Conservation (phyloP, 1,140 invertebrate species). For the Aphelenchoides avenae region DNA sequence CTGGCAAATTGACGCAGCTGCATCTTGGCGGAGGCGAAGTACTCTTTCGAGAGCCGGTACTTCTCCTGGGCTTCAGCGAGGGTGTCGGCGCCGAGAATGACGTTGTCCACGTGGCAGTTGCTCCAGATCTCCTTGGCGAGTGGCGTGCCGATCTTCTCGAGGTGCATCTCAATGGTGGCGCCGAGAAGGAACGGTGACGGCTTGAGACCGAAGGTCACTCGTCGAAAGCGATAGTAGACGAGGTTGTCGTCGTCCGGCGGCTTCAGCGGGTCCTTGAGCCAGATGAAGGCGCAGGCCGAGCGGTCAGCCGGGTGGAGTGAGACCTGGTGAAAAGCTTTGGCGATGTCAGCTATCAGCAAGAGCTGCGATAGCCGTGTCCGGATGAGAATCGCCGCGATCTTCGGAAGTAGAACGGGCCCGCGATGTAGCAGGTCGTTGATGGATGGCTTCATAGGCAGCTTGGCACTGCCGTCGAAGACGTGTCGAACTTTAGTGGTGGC, state of each 20-base stretch:
- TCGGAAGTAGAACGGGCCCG: too few relatives aligned
- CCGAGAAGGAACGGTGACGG: conserved; percentile 9
- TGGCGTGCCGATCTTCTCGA: not conserved
- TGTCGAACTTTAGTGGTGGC: too few relatives aligned
- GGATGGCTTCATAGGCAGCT: too few relatives aligned
- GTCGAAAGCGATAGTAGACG: conserved; percentile 3
- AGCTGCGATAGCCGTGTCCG: too few relatives aligned
- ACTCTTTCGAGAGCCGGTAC: not conserved
- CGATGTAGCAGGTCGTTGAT: too few relatives aligned
- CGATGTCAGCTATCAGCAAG: too few relatives aligned
- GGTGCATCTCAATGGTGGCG: conserved; percentile 4
- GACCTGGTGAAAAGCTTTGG: conserved; percentile 13
- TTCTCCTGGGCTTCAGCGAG: conserved; percentile 4
- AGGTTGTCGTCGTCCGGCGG: conserved; percentile 2
- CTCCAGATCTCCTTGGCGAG: conserved; percentile 7
- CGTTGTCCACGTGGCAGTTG: conserved; percentile 11
- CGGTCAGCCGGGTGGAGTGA: conserved; percentile 1
- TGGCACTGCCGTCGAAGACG: too few relatives aligned
- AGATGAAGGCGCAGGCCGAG: conserved; percentile 13
- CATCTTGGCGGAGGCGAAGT: conserved; percentile 11
- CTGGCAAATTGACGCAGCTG: conserved; percentile 19
- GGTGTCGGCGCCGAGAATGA: not conserved
- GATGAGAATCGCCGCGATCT: too few relatives aligned
- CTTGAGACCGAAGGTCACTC: conserved; percentile 15
- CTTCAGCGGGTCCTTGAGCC: not conserved